phyloP scores from a whole-genome alignment of 2,888 invertebrate genomes.

The Entomobrya proxima region DNA sequence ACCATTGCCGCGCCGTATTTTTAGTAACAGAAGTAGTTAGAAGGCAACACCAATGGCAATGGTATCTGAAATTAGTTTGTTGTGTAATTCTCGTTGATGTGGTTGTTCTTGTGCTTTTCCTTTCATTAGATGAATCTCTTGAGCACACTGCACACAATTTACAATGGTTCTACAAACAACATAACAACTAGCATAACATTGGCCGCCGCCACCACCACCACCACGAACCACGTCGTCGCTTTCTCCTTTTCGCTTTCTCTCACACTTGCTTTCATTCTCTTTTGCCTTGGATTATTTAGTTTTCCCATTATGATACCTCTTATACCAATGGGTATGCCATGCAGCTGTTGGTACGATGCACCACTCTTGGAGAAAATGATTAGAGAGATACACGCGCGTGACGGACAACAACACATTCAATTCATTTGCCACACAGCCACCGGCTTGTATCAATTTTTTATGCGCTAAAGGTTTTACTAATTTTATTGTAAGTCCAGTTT shows the following conservation, averaged over 20 bases:
- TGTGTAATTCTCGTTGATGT: conserved; percentile 53
- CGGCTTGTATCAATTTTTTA: conserved; percentile 34
- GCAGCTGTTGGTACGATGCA: conserved; percentile 39
- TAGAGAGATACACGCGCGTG: not conserved
- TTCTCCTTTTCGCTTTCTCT: conserved; percentile 21
- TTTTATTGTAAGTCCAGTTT: conserved; percentile 40
- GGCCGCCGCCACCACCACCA: conserved; percentile 27
- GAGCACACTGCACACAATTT: conserved; percentile 62
- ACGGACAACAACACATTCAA: conserved; percentile 33
- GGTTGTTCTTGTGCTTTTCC: conserved; percentile 57
- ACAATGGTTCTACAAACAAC: conserved; percentile 55
- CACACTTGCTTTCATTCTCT: conserved; percentile 9
- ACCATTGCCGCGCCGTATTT: conserved; percentile 14
- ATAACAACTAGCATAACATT: conserved; percentile 50
- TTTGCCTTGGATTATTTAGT: conserved; percentile 44
- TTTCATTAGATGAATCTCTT: conserved; percentile 65
- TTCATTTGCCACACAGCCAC: not conserved
- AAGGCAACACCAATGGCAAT: conserved; percentile 13
- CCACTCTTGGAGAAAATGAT: conserved; percentile 10
- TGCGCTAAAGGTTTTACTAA: conserved; percentile 13
- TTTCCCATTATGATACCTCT: conserved; percentile 44
- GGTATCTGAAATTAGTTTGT: conserved; percentile 61
- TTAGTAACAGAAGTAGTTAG: too few relatives aligned
- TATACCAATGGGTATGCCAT: not conserved
- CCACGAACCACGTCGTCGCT: conserved; percentile 41